Evolutionary conservation across 2,888 invertebrate genomes (phyloP), one percentile per base, ranked within the genome.

Genomic region (Enchytraeus crypticus): DNA sequence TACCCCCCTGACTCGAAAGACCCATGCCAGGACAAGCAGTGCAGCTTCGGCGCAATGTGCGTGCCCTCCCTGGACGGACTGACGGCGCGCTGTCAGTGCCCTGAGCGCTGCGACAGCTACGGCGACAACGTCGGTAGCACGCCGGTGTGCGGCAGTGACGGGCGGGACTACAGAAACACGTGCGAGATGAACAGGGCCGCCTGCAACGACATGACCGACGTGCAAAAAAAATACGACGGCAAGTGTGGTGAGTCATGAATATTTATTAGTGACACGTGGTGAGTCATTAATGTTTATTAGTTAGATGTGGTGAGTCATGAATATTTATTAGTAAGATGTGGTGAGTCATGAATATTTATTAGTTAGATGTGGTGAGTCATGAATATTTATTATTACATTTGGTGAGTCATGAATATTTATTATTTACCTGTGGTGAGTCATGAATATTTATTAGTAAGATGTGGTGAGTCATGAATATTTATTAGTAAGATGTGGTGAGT

Each of bases 61-160:
- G 83, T 83, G 61, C 72, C 80, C 46, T 80, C 82, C 26, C 74
- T 80, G 59, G 88, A 89, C 79, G 90, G 89, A 43, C 83, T 83
- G 60, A 83, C 85, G 57, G 85, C 87, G 71, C 84, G 84, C 74
- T 91, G 90, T 81, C 85, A 87, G 75, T 90, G 90, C 74, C 86
- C 87, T 47, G 83, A 85, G 60, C 84, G 85, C 64, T 91, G 91
- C 76, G 88, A 88, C 59, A 86, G 84, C 77, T 88, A 88, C 80
- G 90, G 90, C 4, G 90, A 90, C 81, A 88, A 88, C 80, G 84
- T 86, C 68, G 87, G 87, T 62, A 87, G 88, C 38, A 82, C 85
- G 59, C 86, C 89, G 1, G 85, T 92, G 53, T 92, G 92, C 79
- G 89, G 77, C 82, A 86, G 73, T 73, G 79, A 82, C 64, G 80